Evolutionary conservation across 2,888 invertebrate species (phyloP).

Genomic region (Lithophane semibrunnea): DNA sequence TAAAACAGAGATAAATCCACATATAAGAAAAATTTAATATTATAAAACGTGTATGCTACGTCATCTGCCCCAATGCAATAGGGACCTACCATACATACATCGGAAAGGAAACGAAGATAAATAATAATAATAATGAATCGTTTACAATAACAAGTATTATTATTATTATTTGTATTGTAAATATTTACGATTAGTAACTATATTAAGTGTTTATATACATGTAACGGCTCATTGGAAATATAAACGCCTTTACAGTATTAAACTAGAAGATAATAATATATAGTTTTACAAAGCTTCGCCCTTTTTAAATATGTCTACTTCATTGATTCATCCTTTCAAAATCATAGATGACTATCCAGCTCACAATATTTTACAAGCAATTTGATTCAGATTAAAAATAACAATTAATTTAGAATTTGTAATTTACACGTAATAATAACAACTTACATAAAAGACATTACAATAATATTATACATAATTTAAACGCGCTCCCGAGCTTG

Average conservation of each 20-base stretch:
- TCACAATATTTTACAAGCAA: slow-evolving; percentile 40
- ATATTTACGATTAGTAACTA: slow-evolving; percentile 76
- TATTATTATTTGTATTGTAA: slow-evolving; percentile 73
- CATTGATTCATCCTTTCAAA: slow-evolving; percentile 5
- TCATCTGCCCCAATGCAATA: slow-evolving; percentile 68
- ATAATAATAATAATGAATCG: slow-evolving; percentile 58
- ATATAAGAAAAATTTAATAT: slow-evolving; percentile 89
- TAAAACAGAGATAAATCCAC: slow-evolving; percentile 76
- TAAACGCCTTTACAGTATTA: slow-evolving; percentile 57
- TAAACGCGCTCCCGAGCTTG: slow-evolving; percentile 8
- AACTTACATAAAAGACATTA: slow-evolving; percentile 42
- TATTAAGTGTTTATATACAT: slow-evolving; percentile 76
- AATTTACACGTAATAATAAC: slow-evolving; percentile 52
- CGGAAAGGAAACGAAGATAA: slow-evolving; percentile 69
- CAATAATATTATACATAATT: slow-evolving; percentile 34
- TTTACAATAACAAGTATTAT: slow-evolving; percentile 55
- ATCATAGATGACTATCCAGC: slow-evolving; percentile 57
- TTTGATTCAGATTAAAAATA: slow-evolving; percentile 34
- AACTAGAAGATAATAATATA: slow-evolving; percentile 57
- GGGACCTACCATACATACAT: slow-evolving; percentile 70
- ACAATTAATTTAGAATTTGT: slow-evolving; percentile 43
- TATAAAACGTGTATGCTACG: slow-evolving; percentile 87
- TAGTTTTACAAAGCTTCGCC: slow-evolving; percentile 47
- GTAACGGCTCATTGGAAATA: slow-evolving; percentile 66
- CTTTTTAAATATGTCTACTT: slow-evolving; percentile 40